These are phyloP conservation scores for Diadema setosum DNA, from an alignment of 35 echinoderm and acorn worm genomes.

Conservation along the genomic window DNA sequence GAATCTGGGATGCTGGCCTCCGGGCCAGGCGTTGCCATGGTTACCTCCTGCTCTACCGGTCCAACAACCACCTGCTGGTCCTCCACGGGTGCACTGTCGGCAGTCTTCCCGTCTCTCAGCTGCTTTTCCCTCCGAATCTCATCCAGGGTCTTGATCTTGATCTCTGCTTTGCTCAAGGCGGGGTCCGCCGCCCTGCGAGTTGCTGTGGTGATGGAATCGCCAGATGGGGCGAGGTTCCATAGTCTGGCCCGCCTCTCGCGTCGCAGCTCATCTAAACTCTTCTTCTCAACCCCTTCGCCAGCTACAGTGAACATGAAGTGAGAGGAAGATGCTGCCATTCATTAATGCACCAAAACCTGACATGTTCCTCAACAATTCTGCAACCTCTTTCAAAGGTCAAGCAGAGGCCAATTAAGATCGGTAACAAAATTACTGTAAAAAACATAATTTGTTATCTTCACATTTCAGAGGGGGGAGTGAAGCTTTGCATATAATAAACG, in stretches of 20 bases:
- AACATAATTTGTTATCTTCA: too few species aligned
- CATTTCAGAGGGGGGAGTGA: too few species aligned
- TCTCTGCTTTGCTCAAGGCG: background rate
- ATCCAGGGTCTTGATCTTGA: conserved; percentile 1
- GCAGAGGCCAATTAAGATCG: too few species aligned
- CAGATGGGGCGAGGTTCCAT: background rate
- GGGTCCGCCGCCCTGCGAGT: background rate
- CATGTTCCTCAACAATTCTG: too few species aligned
- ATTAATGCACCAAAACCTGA: too few species aligned
- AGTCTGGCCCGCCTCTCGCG: background rate
- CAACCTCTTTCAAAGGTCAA: too few species aligned
- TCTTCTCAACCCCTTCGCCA: background rate
- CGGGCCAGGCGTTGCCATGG: too few species aligned
- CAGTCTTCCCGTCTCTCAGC: background rate
- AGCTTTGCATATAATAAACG: too few species aligned
- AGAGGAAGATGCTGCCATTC: too few species aligned
- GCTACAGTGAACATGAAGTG: background rate
- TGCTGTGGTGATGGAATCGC: background rate
- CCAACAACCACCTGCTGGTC: too few species aligned
- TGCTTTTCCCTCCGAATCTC: conserved; percentile 10
- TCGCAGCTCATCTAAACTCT: background rate
- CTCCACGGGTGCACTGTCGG: background rate
- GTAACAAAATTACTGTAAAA: too few species aligned
- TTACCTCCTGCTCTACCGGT: too few species aligned
- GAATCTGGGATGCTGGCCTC: background rate